Evolutionary conservation across 2,888 invertebrate genomes (phyloP).

Genomic region (Oeneis ivallda): DNA sequence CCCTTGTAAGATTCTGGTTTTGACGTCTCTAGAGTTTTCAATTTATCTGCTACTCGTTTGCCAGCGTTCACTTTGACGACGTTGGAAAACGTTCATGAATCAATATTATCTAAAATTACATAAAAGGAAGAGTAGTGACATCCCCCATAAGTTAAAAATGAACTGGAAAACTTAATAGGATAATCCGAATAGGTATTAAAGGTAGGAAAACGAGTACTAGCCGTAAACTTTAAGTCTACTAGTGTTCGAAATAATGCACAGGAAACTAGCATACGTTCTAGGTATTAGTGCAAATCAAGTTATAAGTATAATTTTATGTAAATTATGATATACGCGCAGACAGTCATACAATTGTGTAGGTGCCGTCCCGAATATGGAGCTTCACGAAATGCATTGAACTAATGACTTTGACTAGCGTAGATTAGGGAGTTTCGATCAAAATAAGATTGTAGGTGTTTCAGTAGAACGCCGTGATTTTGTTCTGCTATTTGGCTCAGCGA

Average conservation of each 20-base stretch:
- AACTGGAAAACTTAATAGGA: neutral
- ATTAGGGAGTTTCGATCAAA: neutral
- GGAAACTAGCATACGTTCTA: neutral
- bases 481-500: too few species aligned
- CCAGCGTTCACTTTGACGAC: neutral
- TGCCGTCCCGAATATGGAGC: neutral
- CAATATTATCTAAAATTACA: neutral
- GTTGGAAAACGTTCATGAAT: neutral
- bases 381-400: neutral
- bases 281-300: neutral
- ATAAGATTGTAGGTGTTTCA: too few species aligned
- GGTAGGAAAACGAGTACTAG: neutral
- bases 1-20: too few species aligned
- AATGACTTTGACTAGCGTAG: neutral
- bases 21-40: too few species aligned
- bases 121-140: neutral
- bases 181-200: neutral
- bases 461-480: too few species aligned
- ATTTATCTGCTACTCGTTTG: too few species aligned
- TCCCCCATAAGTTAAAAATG: neutral
- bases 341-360: neutral
- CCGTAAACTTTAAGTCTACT: neutral
- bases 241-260: neutral
- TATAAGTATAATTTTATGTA: neutral
- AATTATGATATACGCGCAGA: slow-evolving; percentile 11